These are phyloP conservation scores for Aporrectodea caliginosa DNA, from an alignment of 1,140 invertebrate species.

Conservation along the genomic window DNA sequence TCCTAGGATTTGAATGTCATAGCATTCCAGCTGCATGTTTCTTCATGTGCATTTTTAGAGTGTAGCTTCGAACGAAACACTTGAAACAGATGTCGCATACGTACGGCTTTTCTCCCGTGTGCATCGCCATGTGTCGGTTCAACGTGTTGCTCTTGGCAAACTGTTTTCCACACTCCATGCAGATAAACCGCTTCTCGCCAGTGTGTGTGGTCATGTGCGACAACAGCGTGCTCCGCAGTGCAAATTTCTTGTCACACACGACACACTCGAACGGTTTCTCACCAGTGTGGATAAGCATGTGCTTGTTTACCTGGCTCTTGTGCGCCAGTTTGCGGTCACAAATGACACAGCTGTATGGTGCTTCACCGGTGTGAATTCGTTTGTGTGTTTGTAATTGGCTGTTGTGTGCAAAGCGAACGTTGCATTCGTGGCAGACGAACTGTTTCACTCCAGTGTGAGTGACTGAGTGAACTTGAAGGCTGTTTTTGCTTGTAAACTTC, in stretches of 20 bases:
- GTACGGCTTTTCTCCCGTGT: slow-evolving; percentile 44
- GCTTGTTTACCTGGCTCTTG: slow-evolving; percentile 25
- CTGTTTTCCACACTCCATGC: slow-evolving; percentile 61
- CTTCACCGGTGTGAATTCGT: slow-evolving; percentile 88
- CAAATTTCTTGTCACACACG: slow-evolving; percentile 63
- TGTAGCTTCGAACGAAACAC: slow-evolving; percentile 49
- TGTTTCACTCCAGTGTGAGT: not conserved
- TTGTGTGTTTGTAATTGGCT: slow-evolving; percentile 91
- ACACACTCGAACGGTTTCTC: slow-evolving; percentile 65
- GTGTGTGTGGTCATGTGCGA: slow-evolving; percentile 32
- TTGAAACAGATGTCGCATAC: slow-evolving; percentile 48
- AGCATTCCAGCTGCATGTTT: slow-evolving; percentile 41
- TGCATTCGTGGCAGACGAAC: not conserved
- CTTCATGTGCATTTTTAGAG: slow-evolving; percentile 42
- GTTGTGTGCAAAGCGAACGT: slow-evolving; percentile 83
- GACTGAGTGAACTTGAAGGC: slow-evolving; percentile 67
- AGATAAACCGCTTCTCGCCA: slow-evolving; percentile 44
- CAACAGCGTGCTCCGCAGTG: not conserved
- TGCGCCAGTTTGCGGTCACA: slow-evolving; percentile 84
- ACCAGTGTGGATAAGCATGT: slow-evolving; percentile 44
- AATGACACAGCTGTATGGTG: slow-evolving; percentile 76
- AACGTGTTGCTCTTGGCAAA: slow-evolving; percentile 15
- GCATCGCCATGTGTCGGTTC: slow-evolving; percentile 17
- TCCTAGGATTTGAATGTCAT: too few species aligned
- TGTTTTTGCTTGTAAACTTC: slow-evolving; percentile 58